phyloP scores from a whole-genome alignment of 92 coral and sea anemone species.

The Epizoanthus stellaris region DNA sequence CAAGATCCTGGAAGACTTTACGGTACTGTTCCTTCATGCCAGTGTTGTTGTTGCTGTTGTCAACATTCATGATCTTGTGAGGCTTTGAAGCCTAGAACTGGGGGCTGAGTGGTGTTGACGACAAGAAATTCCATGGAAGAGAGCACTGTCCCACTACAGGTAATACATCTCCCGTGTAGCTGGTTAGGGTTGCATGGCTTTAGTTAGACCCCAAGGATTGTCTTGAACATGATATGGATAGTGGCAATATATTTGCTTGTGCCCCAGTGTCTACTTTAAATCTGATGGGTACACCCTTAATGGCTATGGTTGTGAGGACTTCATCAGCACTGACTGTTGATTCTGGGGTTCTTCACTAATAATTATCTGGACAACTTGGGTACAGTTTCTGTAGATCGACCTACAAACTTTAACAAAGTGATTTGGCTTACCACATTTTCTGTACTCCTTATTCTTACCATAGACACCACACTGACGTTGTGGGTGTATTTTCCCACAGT shows the following conservation, averaged over 20 bases:
- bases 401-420: constrained; percentile 36
- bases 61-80: constrained; percentile 50
- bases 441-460: no score
- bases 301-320: no score
- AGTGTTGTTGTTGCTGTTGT: constrained; percentile 18
- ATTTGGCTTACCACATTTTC: constrained; percentile 16
- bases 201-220: constrained; percentile 8
- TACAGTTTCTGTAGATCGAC: constrained; percentile 16
- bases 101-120: not conserved
- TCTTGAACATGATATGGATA: constrained; percentile 34
- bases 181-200: not conserved
- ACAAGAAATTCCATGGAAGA: not conserved
- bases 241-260: no score
- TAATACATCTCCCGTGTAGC: no score
- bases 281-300: no score
- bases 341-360: not conserved
- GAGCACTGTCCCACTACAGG: no score
- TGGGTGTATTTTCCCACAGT: no score
- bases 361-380: not conserved
- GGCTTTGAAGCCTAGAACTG: not conserved
- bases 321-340: not conserved
- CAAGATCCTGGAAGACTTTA: constrained; percentile 60
- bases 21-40: not conserved
- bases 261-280: no score
- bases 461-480: no score